Evolutionary conservation across 2,113 vertebrate species (phyloP).

Genomic region (Notothenia coriiceps): DNA sequence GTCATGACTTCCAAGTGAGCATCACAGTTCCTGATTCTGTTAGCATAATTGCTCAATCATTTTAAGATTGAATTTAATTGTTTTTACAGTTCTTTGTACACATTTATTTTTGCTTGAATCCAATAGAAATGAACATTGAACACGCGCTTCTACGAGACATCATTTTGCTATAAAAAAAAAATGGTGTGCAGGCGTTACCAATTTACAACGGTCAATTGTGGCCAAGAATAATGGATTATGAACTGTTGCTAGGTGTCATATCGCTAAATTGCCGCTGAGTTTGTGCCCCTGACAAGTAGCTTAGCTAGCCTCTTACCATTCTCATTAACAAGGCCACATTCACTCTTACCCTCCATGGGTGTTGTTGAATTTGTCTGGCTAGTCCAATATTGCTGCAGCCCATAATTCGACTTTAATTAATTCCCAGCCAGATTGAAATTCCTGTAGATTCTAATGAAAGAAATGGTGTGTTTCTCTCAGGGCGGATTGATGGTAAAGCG

Average conservation of each 20-base stretch:
- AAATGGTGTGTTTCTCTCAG: constrained; percentile 69
- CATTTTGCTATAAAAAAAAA: not conserved
- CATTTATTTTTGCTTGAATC: not conserved
- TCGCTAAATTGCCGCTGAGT: constrained; percentile 10
- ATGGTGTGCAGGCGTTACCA: not conserved
- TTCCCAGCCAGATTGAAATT: constrained; percentile 81
- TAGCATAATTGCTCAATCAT: too few species aligned
- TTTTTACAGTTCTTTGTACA: too few species aligned
- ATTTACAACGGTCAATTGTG: constrained; percentile 6
- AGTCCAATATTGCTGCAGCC: constrained; percentile 69
- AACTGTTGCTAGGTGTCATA: constrained; percentile 23
- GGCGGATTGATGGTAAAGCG: constrained; percentile 71
- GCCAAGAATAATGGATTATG: constrained; percentile 2
- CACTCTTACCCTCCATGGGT: constrained; percentile 48
- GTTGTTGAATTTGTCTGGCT: constrained; percentile 66
- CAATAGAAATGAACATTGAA: not conserved
- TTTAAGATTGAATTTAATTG: too few species aligned
- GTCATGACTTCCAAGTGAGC: too few species aligned
- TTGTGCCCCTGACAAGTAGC: constrained; percentile 11
- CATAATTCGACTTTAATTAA: constrained; percentile 88
- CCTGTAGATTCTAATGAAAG: constrained; percentile 73
- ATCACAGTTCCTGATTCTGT: too few species aligned
- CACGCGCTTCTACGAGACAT: not conserved
- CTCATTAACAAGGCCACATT: constrained; percentile 63
- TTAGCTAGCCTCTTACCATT: constrained; percentile 17